Base-by-base conservation (phyloP, 37 sponge, comb jelly and placozoan genomes). In the Petrosia ficiformis region DNA sequence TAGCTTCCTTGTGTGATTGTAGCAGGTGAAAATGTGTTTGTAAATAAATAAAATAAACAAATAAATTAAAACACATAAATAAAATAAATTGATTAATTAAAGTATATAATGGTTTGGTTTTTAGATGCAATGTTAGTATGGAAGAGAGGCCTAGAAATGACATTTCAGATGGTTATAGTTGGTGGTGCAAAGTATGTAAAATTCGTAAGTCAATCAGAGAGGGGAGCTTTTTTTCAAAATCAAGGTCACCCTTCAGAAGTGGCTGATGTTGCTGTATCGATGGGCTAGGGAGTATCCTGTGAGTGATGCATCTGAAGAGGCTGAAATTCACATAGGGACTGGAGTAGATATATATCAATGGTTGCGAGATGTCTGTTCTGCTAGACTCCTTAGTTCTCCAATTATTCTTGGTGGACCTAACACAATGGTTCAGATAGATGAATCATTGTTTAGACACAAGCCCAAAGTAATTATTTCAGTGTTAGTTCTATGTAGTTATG, bases 231-330 rank as follows among this genome's bases (percentile, higher is more conserved):
- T 90, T 76, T 61, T 10, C 35, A 24, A 84, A 83, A 39, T 78
- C 84, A 21, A 36, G 58, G 24, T 90, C 21, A 76, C 73, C 5
- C 74, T 90, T 22, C 80, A 79, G 41, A 79, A 83, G 67, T 90
- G 85, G 80, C 6, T 88, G 35, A 65, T 65, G 6, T 44, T 89
- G 3, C 59, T 90, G 0, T 70, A 86, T 42, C 68, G 35, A 38
- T 86, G 87, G 92, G 56, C 75, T 2, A 68, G 59, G 11, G 65
- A 82, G 35, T 74, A 77, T 57, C 79, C 83, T 0, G 80, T 86
- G 2, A 25, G 44, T 16, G 71, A 58, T 57, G 76, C 79, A 4
- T 25, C 21, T 4, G 78, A 81, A 28, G 83, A 78, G 21, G 87
- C 78, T 10, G 75, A 56, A 1, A 71, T 86, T 0, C 73, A 2